These are phyloP conservation scores for Saguinus midas DNA, from an alignment of 2,113 vertebrate genomes.

Conservation along the genomic window DNA sequence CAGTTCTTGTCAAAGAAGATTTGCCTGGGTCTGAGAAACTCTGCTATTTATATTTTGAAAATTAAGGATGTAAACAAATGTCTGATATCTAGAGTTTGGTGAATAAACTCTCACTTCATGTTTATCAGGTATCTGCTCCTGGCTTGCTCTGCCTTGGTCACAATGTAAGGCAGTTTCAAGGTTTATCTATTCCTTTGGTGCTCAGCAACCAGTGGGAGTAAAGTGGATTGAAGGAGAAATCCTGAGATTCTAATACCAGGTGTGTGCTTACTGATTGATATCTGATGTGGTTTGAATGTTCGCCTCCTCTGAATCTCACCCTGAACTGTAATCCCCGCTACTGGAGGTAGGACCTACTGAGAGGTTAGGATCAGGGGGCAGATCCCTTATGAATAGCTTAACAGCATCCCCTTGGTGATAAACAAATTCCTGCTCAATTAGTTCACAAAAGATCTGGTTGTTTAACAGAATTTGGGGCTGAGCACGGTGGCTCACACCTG, in stretches of 20 bases:
- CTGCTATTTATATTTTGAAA: neutral
- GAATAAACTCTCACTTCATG: neutral
- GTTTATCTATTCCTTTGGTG: neutral
- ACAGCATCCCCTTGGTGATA: no score
- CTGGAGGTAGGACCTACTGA: no score
- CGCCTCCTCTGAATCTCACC: no score
- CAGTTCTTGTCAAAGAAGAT: neutral
- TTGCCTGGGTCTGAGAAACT: neutral
- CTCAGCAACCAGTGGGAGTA: neutral
- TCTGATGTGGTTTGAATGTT: no score
- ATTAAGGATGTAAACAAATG: neutral
- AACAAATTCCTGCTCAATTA: no score
- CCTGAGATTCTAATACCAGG: neutral
- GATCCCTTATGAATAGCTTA: no score
- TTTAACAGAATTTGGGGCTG: no score
- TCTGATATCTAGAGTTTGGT: neutral
- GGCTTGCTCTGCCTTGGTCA: neutral
- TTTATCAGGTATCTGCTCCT: neutral
- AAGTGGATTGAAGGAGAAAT: neutral
- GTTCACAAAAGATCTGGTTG: no score
- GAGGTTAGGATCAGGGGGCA: no score
- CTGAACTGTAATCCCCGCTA: no score
- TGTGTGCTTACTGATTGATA: neutral
- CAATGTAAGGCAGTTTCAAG: rapidly evolving
- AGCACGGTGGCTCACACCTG: no score